Conservation (phyloP, 2,797 vertebrate species). For the Tragelaphus eurycerus region DNA sequence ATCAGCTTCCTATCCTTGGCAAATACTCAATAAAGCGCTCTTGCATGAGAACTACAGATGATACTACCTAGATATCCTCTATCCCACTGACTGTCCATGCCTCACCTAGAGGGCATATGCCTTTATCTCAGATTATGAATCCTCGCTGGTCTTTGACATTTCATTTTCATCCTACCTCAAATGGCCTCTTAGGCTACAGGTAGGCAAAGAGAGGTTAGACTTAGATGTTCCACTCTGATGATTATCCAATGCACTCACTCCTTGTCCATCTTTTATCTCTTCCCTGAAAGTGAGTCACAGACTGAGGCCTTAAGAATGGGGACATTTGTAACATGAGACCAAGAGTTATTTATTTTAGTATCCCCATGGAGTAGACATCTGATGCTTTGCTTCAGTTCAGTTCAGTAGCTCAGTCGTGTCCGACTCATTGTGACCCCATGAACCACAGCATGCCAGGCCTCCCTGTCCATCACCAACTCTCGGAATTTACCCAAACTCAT, state of each 20-base stretch:
- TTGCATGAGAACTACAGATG: no score
- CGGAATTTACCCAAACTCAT: neutral
- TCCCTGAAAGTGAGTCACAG: neutral
- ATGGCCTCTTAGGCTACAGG: neutral
- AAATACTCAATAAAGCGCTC: neutral
- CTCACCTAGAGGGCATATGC: neutral
- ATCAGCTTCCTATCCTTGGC: neutral
- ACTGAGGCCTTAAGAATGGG: neutral
- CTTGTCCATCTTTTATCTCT: neutral
- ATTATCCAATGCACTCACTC: neutral
- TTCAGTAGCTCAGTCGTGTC: neutral
- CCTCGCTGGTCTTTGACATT: neutral
- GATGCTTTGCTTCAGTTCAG: neutral
- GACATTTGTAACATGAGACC: neutral
- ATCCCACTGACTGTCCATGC: neutral
- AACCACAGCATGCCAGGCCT: neutral
- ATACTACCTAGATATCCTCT: neutral
- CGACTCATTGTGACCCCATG: neutral
- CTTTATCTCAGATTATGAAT: neutral
- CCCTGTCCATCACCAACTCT: neutral
- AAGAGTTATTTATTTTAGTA: neutral
- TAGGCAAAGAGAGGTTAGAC: neutral
- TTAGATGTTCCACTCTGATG: neutral
- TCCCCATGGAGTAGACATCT: neutral
- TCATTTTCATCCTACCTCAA: neutral